These are phyloP conservation scores for Bambusicola thoracicus DNA, from an alignment of 2,113 vertebrate species.

Conservation along the genomic window DNA sequence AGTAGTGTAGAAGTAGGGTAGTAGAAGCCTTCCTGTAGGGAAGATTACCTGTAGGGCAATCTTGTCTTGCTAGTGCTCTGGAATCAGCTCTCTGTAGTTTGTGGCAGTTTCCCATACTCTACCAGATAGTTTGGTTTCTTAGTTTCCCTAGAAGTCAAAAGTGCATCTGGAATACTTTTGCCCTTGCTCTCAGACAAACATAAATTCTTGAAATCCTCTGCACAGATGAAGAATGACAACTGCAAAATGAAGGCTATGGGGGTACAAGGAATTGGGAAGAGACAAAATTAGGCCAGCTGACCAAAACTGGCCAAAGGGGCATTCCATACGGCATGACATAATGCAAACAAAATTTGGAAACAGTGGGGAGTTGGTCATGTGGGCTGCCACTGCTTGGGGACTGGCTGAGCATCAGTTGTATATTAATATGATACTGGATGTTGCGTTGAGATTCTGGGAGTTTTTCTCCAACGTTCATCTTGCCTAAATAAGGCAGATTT, in stretches of 20 bases:
- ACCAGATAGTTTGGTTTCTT: neutral
- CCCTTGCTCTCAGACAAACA: neutral
- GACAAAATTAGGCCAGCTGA: too few species aligned
- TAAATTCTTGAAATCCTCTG: neutral
- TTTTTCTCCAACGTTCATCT: neutral
- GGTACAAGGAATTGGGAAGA: too few species aligned
- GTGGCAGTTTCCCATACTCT: neutral
- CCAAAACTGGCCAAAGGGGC: too few species aligned
- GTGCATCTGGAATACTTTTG: neutral
- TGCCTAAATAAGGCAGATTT: neutral
- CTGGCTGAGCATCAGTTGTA: neutral
- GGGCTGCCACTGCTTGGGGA: too few species aligned
- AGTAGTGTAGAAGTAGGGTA: neutral
- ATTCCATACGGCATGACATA: too few species aligned
- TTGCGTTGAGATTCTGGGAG: neutral
- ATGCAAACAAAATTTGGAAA: too few species aligned
- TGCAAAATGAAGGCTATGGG: too few species aligned
- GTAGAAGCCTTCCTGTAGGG: neutral
- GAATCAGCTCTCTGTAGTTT: neutral
- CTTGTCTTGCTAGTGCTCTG: neutral
- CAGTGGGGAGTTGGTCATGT: too few species aligned
- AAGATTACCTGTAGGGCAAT: rapidly evolving
- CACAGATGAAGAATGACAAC: neutral
- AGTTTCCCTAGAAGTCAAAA: neutral
- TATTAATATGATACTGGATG: neutral